A percentile compares a stretch with the other conserved stretches of the same genome.
Evolutionary conservation across 2,113 vertebrate species (phyloP).

Genomic region (Henicopernis longicauda): DNA sequence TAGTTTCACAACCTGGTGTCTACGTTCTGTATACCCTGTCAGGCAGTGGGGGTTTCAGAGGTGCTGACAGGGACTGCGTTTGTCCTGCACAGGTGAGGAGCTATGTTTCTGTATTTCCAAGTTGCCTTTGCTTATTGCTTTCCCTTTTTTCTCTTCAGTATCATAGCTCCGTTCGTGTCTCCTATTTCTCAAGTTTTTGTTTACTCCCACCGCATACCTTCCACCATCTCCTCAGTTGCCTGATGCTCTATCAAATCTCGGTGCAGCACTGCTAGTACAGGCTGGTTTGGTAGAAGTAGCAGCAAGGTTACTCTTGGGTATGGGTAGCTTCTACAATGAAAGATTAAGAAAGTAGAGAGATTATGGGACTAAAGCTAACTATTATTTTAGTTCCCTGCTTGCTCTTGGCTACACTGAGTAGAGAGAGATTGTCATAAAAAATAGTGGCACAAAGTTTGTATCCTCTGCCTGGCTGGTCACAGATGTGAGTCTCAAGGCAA

Average conservation of each 20-base stretch:
- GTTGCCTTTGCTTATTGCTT: background rate
- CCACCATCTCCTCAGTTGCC: accelerated
- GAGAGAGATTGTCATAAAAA: background rate
- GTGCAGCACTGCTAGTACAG: too few species aligned
- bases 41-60: background rate
- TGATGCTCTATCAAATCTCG: background rate
- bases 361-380: background rate
- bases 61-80: background rate
- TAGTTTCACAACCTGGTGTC: background rate
- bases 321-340: background rate
- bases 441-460: background rate
- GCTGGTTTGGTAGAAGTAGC: background rate
- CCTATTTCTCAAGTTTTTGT: background rate
- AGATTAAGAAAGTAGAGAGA: background rate
- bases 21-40: accelerated
- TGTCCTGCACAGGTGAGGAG: background rate
- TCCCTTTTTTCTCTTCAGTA: background rate
- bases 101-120: background rate
- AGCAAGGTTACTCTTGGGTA: background rate
- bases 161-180: background rate
- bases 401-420: background rate
- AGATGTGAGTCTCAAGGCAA: background rate
- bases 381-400: background rate
- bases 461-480: background rate
- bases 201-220: background rate